Conservation (phyloP, 2,888 invertebrate species). For the Listrodromus nycthemerus region DNA sequence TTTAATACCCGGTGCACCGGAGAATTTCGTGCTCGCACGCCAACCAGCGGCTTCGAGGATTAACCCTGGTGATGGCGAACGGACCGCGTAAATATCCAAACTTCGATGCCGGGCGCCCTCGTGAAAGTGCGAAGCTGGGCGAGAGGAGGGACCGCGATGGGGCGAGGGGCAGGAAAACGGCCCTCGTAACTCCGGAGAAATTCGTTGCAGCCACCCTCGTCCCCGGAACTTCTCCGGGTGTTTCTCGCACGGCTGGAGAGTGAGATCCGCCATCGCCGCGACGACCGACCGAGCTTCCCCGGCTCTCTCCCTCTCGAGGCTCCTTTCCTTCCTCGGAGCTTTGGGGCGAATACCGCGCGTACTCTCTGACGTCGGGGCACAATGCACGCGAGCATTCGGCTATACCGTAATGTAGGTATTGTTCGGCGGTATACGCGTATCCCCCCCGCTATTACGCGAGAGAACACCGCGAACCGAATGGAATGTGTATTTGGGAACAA, state of each 20-base stretch:
- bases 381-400: slow-evolving; percentile 28
- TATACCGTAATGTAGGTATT: slow-evolving; percentile 1
- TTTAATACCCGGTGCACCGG: slow-evolving; percentile 39
- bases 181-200: slow-evolving; percentile 64
- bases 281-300: slow-evolving; percentile 25
- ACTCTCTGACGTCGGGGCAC: slow-evolving; percentile 30
- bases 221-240: slow-evolving; percentile 56
- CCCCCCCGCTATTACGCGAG: neutral
- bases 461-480: slow-evolving; percentile 64
- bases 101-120: slow-evolving; percentile 51
- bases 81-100: slow-evolving; percentile 51
- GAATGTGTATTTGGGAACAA: slow-evolving; percentile 81
- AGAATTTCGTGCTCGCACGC: slow-evolving; percentile 63
- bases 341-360: slow-evolving; percentile 38
- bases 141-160: slow-evolving; percentile 54
- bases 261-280: slow-evolving; percentile 6
- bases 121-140: slow-evolving; percentile 49
- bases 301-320: neutral
- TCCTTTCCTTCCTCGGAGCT: slow-evolving; percentile 23
- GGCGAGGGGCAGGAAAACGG: slow-evolving; percentile 56
- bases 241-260: slow-evolving; percentile 40
- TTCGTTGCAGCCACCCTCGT: slow-evolving; percentile 34
- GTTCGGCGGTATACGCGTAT: neutral
- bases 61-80: slow-evolving; percentile 36
- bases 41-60: slow-evolving; percentile 25